phyloP scores from a whole-genome alignment of 2,797 vertebrate genomes.

The Coranthus polyacanthus region DNA sequence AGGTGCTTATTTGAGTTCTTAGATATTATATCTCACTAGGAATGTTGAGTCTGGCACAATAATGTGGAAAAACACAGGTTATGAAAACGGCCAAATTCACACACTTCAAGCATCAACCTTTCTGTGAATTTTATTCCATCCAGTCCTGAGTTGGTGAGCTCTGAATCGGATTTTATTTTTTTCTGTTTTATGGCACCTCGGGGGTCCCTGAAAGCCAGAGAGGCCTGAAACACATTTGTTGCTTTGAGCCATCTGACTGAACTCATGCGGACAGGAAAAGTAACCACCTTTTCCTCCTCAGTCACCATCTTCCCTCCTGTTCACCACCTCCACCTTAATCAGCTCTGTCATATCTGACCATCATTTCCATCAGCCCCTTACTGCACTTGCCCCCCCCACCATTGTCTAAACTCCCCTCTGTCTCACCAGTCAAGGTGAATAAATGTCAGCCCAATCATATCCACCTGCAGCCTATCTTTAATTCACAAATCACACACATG shows the following conservation, averaged over 20 bases:
- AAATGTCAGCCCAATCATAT: conserved; percentile 64
- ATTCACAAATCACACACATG: conserved; percentile 79
- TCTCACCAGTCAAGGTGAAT: conserved; percentile 64
- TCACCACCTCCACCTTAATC: conserved; percentile 40
- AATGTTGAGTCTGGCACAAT: conserved; percentile 15
- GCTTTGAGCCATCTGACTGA: conserved; percentile 32
- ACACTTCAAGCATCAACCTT: conserved; percentile 11
- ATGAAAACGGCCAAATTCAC: conserved; percentile 47
- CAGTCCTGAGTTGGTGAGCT: conserved; percentile 33
- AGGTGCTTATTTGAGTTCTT: not conserved
- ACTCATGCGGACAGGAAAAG: conserved; percentile 44
- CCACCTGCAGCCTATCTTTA: conserved; percentile 70
- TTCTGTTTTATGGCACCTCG: conserved; percentile 27
- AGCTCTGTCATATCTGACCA: conserved; percentile 43
- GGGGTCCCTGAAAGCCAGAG: conserved; percentile 38
- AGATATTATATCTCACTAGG: not conserved
- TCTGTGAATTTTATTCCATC: conserved; percentile 47
- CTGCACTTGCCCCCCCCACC: conserved; percentile 1
- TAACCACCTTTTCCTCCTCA: conserved; percentile 32
- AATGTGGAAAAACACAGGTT: conserved; percentile 28
- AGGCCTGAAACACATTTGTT: conserved; percentile 36
- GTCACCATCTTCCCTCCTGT: conserved; percentile 14
- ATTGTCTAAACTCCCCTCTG: conserved; percentile 12
- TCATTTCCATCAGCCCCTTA: conserved; percentile 31
- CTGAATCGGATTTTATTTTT: conserved; percentile 28